A percentile compares a stretch with the other conserved stretches of the same genome.
Conservation (phyloP, 2,797 vertebrate genomes). For the Lemur catta region DNA sequence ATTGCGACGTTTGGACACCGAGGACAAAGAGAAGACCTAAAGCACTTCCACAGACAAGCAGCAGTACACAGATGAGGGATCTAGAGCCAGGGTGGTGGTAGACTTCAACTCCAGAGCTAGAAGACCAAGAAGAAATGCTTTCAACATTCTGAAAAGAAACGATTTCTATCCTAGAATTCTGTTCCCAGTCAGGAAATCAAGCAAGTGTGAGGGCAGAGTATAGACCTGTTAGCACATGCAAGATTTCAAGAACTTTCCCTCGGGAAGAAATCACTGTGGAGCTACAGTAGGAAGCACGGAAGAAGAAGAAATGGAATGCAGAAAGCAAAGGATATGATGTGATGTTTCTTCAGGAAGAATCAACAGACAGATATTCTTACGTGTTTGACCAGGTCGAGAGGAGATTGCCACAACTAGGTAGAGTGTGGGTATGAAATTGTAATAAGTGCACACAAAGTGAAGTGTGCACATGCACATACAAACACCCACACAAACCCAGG, state of each 20-base stretch:
- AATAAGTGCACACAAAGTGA: not conserved
- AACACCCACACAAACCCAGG: not conserved
- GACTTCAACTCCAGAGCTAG: not conserved
- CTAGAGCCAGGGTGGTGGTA: not conserved
- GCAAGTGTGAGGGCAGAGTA: not conserved
- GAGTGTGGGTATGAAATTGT: not conserved
- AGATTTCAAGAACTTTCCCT: not conserved
- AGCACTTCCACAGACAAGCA: not conserved
- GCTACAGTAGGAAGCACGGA: not conserved
- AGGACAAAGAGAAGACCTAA: not conserved
- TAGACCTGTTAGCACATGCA: not conserved
- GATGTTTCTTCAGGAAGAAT: not conserved
- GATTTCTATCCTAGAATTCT: not conserved
- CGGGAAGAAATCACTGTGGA: not conserved
- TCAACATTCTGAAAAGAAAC: not conserved
- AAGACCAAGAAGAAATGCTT: not conserved
- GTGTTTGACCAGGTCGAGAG: not conserved
- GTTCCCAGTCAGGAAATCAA: not conserved
- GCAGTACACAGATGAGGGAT: no score
- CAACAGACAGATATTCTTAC: not conserved
- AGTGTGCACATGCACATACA: accelerated
- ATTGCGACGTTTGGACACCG: not conserved
- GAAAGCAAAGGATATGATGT: not conserved
- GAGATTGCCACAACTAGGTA: not conserved
- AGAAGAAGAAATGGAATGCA: not conserved